These are phyloP conservation scores for Silurus lanzhouensis DNA, from an alignment of 2,797 vertebrate species.

Conservation along the genomic window DNA sequence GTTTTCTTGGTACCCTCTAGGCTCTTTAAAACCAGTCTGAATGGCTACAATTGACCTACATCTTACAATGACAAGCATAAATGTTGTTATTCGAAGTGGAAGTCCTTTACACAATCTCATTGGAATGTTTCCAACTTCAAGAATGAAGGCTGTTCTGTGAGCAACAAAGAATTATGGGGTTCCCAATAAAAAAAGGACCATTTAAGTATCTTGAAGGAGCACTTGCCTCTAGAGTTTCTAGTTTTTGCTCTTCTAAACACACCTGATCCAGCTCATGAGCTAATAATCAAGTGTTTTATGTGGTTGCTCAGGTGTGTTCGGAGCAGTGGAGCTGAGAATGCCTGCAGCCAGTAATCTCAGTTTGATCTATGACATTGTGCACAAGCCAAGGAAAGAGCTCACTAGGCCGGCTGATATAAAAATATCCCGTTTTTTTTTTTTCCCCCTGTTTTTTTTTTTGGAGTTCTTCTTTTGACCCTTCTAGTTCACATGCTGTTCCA, in stretches of 20 bases:
- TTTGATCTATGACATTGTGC: slow-evolving; percentile 7
- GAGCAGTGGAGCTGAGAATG: slow-evolving; percentile 11
- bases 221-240: slow-evolving; percentile 1
- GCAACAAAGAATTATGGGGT: not conserved
- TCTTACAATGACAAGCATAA: not conserved
- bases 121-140: not conserved
- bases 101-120: not conserved
- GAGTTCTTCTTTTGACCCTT: not conserved
- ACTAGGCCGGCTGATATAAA: not conserved
- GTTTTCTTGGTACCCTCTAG: not conserved
- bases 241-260: not conserved
- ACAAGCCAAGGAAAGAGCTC: slow-evolving; percentile 10
- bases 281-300: slow-evolving; percentile 5
- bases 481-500: not conserved
- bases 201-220: not conserved
- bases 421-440: not conserved
- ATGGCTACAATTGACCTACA: not conserved
- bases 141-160: not conserved
- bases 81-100: no score
- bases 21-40: not conserved
- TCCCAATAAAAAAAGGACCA: not conserved
- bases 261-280: slow-evolving; percentile 21
- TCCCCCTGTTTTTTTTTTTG: not conserved
- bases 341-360: slow-evolving; percentile 17
- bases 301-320: slow-evolving; percentile 14